Evolutionary conservation across 1,140 invertebrate genomes (phyloP).

Genomic region (Ceratitis capitata): DNA sequence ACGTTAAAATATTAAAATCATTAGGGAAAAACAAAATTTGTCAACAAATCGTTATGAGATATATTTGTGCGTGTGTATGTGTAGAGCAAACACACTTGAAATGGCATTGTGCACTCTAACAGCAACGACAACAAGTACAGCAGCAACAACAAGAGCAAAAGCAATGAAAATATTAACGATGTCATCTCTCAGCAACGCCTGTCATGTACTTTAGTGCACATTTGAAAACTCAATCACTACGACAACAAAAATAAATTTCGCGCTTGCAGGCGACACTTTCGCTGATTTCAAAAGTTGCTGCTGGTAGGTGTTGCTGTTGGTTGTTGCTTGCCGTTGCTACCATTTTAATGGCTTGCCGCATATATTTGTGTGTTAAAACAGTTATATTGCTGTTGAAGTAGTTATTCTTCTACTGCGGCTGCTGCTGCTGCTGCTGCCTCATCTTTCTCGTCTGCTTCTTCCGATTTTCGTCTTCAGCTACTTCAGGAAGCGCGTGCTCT

Average conservation of each 20-base stretch:
- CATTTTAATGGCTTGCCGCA: background rate
- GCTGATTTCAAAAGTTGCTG: background rate
- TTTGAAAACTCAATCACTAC: background rate
- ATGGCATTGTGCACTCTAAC: background rate
- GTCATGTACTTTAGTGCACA: background rate
- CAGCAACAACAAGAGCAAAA: background rate
- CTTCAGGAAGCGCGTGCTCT: background rate
- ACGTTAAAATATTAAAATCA: constrained; percentile 11
- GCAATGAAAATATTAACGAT: background rate
- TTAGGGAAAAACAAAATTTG: background rate
- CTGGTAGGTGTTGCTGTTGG: background rate
- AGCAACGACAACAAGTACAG: background rate
- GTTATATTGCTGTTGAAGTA: background rate
- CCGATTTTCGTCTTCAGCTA: background rate
- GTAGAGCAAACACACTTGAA: background rate
- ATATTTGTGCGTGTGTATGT: no score
- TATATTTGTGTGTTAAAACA: background rate
- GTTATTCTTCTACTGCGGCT: no score
- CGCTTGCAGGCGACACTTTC: constrained; percentile 7
- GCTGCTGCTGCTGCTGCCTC: no score
- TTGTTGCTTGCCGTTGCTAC: background rate
- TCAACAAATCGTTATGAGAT: background rate
- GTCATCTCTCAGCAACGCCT: background rate
- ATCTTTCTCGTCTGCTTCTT: no score
- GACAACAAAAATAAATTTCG: background rate